These are phyloP conservation scores for Sinocyclocheilus grahami DNA, from an alignment of 2,113 vertebrate species.

Conservation along the genomic window DNA sequence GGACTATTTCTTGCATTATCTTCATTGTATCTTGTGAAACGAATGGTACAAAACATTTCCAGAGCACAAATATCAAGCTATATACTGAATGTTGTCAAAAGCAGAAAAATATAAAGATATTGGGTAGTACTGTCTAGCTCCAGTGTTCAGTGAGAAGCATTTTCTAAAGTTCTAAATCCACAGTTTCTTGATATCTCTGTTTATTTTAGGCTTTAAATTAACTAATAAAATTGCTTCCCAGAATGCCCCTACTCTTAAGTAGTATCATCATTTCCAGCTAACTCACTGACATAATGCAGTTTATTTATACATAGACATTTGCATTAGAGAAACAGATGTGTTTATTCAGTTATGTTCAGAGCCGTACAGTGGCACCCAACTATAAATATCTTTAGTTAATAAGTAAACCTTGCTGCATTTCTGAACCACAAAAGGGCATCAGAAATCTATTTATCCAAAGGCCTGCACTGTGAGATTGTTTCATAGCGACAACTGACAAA, in stretches of 20 bases:
- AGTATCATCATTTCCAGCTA: neutral
- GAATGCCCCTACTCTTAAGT: neutral
- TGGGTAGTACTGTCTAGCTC: neutral
- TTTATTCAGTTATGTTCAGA: constrained; percentile 11
- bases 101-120: neutral
- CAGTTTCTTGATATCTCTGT: neutral
- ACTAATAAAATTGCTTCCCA: neutral
- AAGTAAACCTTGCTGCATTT: neutral
- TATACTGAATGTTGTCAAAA: neutral
- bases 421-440: neutral
- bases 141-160: neutral
- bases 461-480: neutral
- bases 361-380: neutral
- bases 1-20: neutral
- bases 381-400: constrained; percentile 31
- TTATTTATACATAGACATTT: neutral
- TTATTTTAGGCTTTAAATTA: neutral
- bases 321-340: constrained; percentile 7
- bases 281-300: neutral
- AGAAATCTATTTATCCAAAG: neutral
- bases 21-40: neutral
- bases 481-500: neutral
- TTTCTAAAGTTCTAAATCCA: neutral
- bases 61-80: neutral
- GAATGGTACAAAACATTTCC: neutral